Conservation (phyloP, 2,797 vertebrate species). For the Enteromius anoplus region DNA sequence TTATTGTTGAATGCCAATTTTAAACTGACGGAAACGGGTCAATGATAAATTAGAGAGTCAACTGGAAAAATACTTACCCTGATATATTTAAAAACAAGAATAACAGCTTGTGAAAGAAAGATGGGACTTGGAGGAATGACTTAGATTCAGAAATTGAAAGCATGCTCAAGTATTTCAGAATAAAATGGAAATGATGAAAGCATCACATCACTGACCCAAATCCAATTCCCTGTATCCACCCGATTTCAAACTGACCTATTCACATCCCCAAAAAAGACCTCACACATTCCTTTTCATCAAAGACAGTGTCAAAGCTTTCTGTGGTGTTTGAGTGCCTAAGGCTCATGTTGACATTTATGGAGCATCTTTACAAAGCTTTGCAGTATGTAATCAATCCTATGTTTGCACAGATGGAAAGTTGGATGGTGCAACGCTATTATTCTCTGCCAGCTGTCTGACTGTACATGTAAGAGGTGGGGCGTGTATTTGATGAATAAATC, state of each 20-base stretch:
- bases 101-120: neutral
- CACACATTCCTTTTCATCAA: neutral
- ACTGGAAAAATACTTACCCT: neutral
- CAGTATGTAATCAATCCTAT: slow-evolving; percentile 6
- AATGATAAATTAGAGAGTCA: neutral
- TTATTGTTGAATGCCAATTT: neutral
- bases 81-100: neutral
- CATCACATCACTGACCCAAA: neutral
- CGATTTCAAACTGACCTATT: neutral
- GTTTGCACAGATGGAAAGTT: slow-evolving; percentile 6
- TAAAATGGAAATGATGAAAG: neutral
- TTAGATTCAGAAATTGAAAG: neutral
- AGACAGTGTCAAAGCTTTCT: neutral
- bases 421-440: slow-evolving; percentile 19
- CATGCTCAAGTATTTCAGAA: neutral
- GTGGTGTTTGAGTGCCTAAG: neutral
- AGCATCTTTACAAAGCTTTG: slow-evolving; percentile 14
- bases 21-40: neutral
- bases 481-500: slow-evolving; percentile 3
- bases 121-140: no score
- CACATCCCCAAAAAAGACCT: neutral
- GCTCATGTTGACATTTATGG: slow-evolving; percentile 7
- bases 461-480: slow-evolving; percentile 25
- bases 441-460: slow-evolving; percentile 25
- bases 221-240: neutral